Conservation (phyloP, 2,888 invertebrate species). For the Patella depressa region DNA sequence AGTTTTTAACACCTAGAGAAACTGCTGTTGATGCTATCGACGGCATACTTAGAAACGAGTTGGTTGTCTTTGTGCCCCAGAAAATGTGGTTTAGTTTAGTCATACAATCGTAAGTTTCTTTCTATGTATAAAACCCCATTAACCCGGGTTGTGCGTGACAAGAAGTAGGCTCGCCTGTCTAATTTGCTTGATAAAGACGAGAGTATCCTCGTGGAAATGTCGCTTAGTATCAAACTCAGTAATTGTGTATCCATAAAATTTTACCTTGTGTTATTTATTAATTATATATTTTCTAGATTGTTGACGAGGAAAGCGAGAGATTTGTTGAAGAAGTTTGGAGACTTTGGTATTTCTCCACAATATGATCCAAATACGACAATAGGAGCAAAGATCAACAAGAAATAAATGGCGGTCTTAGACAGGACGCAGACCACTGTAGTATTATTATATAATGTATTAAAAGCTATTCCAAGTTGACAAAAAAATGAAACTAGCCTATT, state of each 20-base stretch:
- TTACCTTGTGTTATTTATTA: not conserved
- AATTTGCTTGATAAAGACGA: not conserved
- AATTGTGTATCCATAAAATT: too few relatives aligned
- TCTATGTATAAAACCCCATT: not conserved
- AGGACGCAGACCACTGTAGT: too few relatives aligned
- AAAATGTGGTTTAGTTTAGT: slow-evolving; percentile 22
- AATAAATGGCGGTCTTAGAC: too few relatives aligned
- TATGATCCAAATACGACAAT: slow-evolving; percentile 27
- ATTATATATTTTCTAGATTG: slow-evolving; percentile 31
- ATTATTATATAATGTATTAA: too few relatives aligned
- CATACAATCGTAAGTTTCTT: slow-evolving; percentile 32
- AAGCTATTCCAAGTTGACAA: too few relatives aligned
- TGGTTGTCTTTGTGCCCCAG: slow-evolving; percentile 43
- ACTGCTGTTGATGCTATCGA: slow-evolving; percentile 50
- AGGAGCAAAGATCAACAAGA: not conserved
- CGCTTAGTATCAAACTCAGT: too few relatives aligned
- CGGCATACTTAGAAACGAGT: slow-evolving; percentile 45
- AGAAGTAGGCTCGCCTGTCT: too few relatives aligned
- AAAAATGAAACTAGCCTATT: too few relatives aligned
- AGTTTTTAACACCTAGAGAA: slow-evolving; percentile 43
- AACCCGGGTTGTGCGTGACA: not conserved
- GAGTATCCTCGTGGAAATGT: too few relatives aligned
- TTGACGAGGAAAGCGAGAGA: slow-evolving; percentile 31
- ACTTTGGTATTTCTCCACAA: slow-evolving; percentile 42
- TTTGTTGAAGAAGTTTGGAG: slow-evolving; percentile 26